Evolutionary conservation across 1,140 invertebrate species (phyloP), one percentile per base, ranked within the genome.

Genomic region (Notospermus geniculatus): DNA sequence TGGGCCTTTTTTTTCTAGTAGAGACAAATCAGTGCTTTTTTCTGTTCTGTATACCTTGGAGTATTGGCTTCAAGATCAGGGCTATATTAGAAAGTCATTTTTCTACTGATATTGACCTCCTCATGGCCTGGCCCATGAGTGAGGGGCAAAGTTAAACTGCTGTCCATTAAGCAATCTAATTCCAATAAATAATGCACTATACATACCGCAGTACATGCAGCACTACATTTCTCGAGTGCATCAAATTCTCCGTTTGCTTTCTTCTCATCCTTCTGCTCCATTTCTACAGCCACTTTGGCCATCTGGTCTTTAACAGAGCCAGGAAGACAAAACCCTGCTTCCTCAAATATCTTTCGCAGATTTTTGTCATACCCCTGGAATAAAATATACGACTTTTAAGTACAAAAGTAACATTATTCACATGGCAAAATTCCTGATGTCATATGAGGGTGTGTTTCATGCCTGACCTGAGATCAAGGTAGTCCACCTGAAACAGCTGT

Each of bases 321-420:
- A 29, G 71, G 66, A 32, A 73, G 41, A 61, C 66, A 68, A 60
- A 66, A 72, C 28, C 75, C 75, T 30, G 72, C 75, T 54, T 70
- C 65, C 43, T 72, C 67, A 57, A 77, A 71, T 59, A 77, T 67
- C 43, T 57, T 54, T 19, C 61, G 29, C 43, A 77, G 56, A 13
- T 64, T 57, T 62, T 72, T 76, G 4, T 69, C 66, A 60, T 77
- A 75, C 0, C 75, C 75, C 72, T 74, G 46, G 23, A 64, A 66
- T 7, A 29, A 29, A 9, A 13, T 17, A 30, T 27, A 56, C 22
- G 11, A 17, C 5, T 27, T 22, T 15, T 13, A 9, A 56, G 30
- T 32, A 13, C 13, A 17, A 56, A 32, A 32, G 17, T 29, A 29
- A 15, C 22, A 9, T 15, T 30, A n/a, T n/a, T n/a, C n/a, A n/a